Conservation (phyloP, 2,797 vertebrate genomes). For the Smutsia gigantea region DNA sequence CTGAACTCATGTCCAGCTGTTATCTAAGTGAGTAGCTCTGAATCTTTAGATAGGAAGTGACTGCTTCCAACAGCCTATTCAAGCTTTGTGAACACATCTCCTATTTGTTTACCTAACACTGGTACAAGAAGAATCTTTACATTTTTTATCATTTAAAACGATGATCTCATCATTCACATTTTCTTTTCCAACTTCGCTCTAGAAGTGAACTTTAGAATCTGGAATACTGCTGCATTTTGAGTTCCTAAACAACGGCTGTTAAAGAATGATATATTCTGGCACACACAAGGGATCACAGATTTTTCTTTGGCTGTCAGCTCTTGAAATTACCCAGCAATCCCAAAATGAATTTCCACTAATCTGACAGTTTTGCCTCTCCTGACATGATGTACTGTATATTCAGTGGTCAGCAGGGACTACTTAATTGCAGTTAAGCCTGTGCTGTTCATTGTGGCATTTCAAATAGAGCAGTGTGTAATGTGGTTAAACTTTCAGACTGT, state of each 20-base stretch:
- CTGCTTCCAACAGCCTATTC: accelerated
- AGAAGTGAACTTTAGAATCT: conserved; percentile 9
- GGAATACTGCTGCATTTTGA: not conserved
- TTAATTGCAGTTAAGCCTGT: conserved; percentile 79
- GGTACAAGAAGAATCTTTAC: not conserved
- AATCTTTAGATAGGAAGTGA: not conserved
- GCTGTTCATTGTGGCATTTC: conserved; percentile 53
- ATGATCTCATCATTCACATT: not conserved
- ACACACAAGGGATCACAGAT: conserved; percentile 48
- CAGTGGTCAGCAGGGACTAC: conserved; percentile 75
- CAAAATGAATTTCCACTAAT: conserved; percentile 78
- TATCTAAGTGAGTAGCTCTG: not conserved
- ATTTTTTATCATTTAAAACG: not conserved
- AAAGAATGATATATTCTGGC: conserved; percentile 5
- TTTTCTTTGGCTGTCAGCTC: conserved; percentile 76
- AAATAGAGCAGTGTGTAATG: conserved; percentile 65
- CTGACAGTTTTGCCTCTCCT: conserved; percentile 71
- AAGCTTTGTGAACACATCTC: not conserved
- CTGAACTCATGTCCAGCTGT: not conserved
- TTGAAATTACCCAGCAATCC: conserved; percentile 79
- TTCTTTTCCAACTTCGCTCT: not conserved
- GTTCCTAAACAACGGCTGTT: not conserved
- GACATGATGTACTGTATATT: conserved; percentile 70
- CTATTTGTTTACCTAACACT: not conserved
- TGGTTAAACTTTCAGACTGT: conserved; percentile 62